Evolutionary conservation across 2,888 invertebrate genomes (phyloP), one percentile per base, ranked within the genome.

Genomic region (Eudemis profundana): DNA sequence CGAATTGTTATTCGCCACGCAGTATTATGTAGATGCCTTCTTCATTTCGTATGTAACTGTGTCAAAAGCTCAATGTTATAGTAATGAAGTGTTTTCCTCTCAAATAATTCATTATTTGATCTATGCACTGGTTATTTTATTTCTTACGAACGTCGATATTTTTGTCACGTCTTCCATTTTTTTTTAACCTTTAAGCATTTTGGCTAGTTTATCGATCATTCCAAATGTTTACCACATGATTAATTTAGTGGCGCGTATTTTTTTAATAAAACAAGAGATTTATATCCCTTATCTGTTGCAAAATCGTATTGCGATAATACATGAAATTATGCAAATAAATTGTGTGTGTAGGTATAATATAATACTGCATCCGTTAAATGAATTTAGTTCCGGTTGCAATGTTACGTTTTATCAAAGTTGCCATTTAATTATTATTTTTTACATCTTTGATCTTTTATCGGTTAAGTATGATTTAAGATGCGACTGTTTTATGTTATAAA

Each of bases 11-110:
- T 69, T 74, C 76, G 72, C 78, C 76, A 77, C 76, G 73, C 87
- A 87, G 87, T 89, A 87, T 87, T 88, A 87, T 72, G 77, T 84
- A 86, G 80, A 83, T 71, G 73, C 76, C 76, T 78, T 71, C 73
- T 70, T 72, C 78, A 74, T 76, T 81, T 84, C 78, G 73, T 81
- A 75, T 79, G 76, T 79, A 75, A 78, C 76, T 79, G 84, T 86
- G 89, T 90, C 88, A 83, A 86, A 87, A 85, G 89, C 89, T 89
- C 90, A 89, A 90, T 85, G 77, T 81, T 77, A 80, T 80, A 75
- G 73, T 77, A 75, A 76, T 74, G 68, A 72, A 73, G 70, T 69
- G 59, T 67, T 70, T 61, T 61, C 68, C 69, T 68, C 68, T 68
- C 40, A 57, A 59, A 64, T 66, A 51, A 64, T 69, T 67, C 68